phyloP scores from a whole-genome alignment of 2,797 vertebrate species.

The Chelidonichthys spinosus region DNA sequence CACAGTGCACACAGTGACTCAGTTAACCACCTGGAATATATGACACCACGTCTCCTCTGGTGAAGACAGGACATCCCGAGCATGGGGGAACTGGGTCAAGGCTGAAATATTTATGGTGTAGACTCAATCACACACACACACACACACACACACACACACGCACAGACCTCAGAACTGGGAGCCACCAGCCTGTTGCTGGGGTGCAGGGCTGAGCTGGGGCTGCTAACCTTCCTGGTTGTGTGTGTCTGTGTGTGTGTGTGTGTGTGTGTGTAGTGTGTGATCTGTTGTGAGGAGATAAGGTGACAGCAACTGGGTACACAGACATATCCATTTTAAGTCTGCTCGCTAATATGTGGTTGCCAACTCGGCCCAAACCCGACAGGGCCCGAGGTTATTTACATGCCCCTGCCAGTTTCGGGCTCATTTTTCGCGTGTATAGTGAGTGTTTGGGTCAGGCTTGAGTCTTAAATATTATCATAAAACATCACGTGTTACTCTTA shows the following conservation, averaged over 20 bases:
- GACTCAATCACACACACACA: slow-evolving; percentile 34
- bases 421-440: neutral
- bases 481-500: slow-evolving; percentile 35
- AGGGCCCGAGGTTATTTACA: slow-evolving; percentile 44
- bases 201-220: slow-evolving; percentile 35
- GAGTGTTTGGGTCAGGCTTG: slow-evolving; percentile 17
- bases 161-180: slow-evolving; percentile 56
- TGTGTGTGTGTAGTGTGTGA: slow-evolving; percentile 49
- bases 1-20: slow-evolving; percentile 75
- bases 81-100: slow-evolving; percentile 77
- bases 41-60: slow-evolving; percentile 75
- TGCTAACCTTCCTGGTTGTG: slow-evolving; percentile 39
- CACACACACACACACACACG: slow-evolving; percentile 24
- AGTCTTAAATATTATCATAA: slow-evolving; percentile 38
- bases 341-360: slow-evolving; percentile 47
- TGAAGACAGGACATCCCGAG: slow-evolving; percentile 78
- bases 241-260: slow-evolving; percentile 29
- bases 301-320: slow-evolving; percentile 67
- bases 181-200: slow-evolving; percentile 58
- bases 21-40: slow-evolving; percentile 79
- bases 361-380: slow-evolving; percentile 24
- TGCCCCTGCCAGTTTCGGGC: slow-evolving; percentile 27
- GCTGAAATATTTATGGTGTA: slow-evolving; percentile 78
- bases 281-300: slow-evolving; percentile 69
- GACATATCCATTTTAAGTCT: slow-evolving; percentile 42